These are phyloP conservation scores for Magallana angulata DNA, from an alignment of 1,140 invertebrate genomes.

Conservation along the genomic window DNA sequence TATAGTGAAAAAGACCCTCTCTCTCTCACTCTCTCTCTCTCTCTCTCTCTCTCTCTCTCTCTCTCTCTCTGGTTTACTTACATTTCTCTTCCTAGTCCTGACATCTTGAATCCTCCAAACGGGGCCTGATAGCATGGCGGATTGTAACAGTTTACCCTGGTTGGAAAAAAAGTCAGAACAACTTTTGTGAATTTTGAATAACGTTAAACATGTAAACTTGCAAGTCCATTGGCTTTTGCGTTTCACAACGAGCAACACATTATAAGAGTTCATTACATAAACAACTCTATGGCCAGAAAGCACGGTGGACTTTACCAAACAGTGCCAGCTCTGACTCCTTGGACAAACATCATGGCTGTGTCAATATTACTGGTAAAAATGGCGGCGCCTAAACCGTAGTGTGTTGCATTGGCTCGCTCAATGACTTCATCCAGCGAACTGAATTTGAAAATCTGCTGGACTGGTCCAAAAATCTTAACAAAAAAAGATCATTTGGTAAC, in stretches of 20 bases:
- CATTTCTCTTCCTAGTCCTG: conserved; percentile 94
- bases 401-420: conserved; percentile 91
- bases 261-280: too few relatives aligned
- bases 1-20: too few relatives aligned
- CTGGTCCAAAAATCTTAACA: conserved; percentile 93
- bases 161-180: conserved; percentile 66
- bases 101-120: conserved; percentile 94
- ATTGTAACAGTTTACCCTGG: conserved; percentile 91
- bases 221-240: too few relatives aligned
- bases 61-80: background rate
- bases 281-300: too few relatives aligned
- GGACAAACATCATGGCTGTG: conserved; percentile 79
- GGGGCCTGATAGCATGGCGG: conserved; percentile 87
- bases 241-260: too few relatives aligned
- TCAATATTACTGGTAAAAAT: conserved; percentile 93
- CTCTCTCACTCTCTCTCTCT: too few relatives aligned
- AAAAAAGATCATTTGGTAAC: background rate
- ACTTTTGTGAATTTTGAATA: too few relatives aligned
- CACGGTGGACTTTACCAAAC: conserved; percentile 85
- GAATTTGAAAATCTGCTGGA: conserved; percentile 94
- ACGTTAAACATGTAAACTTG: too few relatives aligned
- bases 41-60: background rate
- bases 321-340: conserved; percentile 88
- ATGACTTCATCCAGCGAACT: conserved; percentile 93
- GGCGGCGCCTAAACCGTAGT: conserved; percentile 92